Percentiles rank a stretch among this genome's conserved stretches.
These are phyloP conservation scores for Prorops nasuta DNA, from an alignment of 1,140 invertebrate species.

Conservation along the genomic window DNA sequence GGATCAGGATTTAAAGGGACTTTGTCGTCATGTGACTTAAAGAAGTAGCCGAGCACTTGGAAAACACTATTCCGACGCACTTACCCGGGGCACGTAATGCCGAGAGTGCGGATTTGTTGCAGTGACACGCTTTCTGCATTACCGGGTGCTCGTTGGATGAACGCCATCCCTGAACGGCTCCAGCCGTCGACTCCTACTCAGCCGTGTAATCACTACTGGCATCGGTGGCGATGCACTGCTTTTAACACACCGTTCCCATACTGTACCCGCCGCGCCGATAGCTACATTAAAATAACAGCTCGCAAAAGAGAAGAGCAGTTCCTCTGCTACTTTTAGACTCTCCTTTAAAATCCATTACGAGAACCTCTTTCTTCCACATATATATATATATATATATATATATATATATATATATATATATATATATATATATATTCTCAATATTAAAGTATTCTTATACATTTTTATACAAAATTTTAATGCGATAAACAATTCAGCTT, in stretches of 20 bases:
- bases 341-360: no score
- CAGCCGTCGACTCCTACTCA: conserved; percentile 12
- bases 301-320: no score
- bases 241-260: conserved; percentile 9
- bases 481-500: no score
- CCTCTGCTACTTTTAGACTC: no score
- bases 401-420: conserved; percentile 6
- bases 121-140: conserved; percentile 39
- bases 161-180: conserved; percentile 3
- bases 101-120: conserved; percentile 27
- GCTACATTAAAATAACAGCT: no score
- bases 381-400: background rate
- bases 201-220: conserved; percentile 8
- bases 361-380: background rate
- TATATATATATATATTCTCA: no score
- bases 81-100: conserved; percentile 25
- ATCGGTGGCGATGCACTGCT: conserved; percentile 11
- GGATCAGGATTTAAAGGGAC: no score
- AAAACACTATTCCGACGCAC: conserved; percentile 17
- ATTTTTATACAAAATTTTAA: no score
- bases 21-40: no score
- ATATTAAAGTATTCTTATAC: no score
- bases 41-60: no score
- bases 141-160: conserved; percentile 19
- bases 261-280: conserved; percentile 4